Evolutionary conservation across 2,113 vertebrate genomes (phyloP).

Genomic region (Tangachromis dhanisi): DNA sequence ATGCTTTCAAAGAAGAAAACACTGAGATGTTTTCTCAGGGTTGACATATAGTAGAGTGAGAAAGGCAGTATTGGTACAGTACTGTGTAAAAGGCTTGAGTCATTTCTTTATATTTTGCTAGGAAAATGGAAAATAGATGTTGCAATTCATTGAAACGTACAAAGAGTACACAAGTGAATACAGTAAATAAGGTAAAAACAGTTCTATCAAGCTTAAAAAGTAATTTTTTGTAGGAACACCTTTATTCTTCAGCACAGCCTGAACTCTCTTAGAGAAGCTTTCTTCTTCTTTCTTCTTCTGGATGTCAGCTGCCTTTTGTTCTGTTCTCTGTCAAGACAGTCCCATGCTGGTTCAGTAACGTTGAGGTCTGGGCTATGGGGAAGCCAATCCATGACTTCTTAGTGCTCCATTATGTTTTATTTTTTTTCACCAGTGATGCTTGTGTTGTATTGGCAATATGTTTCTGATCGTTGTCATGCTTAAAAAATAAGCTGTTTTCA

Average conservation of each 20-base stretch:
- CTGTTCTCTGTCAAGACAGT: neutral
- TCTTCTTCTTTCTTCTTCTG: neutral
- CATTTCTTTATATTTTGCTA: neutral
- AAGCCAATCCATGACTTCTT: neutral
- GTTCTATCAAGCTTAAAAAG: neutral
- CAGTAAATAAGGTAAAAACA: neutral
- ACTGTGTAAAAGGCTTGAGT: neutral
- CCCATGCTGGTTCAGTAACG: neutral
- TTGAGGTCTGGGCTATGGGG: neutral
- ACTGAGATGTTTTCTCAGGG: neutral
- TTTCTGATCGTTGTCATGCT: neutral
- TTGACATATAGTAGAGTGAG: neutral
- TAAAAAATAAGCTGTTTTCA: neutral
- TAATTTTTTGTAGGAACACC: neutral
- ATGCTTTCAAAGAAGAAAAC: neutral
- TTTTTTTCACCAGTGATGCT: neutral
- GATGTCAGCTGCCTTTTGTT: neutral
- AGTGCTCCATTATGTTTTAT: fast-evolving
- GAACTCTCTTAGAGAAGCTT: neutral
- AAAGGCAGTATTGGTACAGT: neutral
- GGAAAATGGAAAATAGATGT: neutral
- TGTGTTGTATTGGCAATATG: neutral
- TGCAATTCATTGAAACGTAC: neutral
- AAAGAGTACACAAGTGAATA: neutral
- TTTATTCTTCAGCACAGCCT: neutral